These are phyloP conservation scores for Cephalopterus ornatus DNA, from an alignment of 2,113 vertebrate species.

Conservation along the genomic window DNA sequence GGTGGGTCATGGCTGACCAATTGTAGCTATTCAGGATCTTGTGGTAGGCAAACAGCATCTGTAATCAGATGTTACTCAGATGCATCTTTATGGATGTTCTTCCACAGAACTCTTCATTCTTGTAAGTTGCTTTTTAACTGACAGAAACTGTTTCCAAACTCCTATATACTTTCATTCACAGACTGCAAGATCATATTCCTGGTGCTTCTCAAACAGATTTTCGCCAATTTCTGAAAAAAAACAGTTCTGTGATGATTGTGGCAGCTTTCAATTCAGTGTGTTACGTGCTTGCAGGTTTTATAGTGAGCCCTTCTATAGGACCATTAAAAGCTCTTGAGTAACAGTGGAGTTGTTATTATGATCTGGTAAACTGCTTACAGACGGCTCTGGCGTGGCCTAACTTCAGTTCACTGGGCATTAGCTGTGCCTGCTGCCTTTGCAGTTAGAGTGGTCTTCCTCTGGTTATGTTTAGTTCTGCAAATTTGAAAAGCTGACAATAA, in stretches of 20 bases:
- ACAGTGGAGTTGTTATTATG: background rate
- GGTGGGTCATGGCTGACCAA: background rate
- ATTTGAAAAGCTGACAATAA: background rate
- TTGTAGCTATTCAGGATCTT: background rate
- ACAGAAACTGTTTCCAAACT: background rate
- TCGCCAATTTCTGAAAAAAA: background rate
- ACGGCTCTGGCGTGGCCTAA: background rate
- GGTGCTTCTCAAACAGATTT: background rate
- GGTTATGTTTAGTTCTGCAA: background rate
- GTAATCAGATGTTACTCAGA: background rate
- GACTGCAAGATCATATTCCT: background rate
- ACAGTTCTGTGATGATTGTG: background rate
- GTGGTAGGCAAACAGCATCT: background rate
- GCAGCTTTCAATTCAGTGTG: background rate
- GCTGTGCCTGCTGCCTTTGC: background rate
- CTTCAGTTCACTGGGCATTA: background rate
- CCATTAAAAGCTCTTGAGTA: background rate
- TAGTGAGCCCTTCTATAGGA: background rate
- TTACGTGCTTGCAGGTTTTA: background rate
- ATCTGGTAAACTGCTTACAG: background rate
- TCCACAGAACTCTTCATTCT: background rate
- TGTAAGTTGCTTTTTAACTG: background rate
- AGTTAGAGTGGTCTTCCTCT: background rate
- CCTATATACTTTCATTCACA: background rate
- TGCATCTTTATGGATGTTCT: background rate